A percentile compares a stretch with the other conserved stretches of the same genome.
Conservation (phyloP, 2,888 invertebrate species). For the Homarus gammarus region DNA sequence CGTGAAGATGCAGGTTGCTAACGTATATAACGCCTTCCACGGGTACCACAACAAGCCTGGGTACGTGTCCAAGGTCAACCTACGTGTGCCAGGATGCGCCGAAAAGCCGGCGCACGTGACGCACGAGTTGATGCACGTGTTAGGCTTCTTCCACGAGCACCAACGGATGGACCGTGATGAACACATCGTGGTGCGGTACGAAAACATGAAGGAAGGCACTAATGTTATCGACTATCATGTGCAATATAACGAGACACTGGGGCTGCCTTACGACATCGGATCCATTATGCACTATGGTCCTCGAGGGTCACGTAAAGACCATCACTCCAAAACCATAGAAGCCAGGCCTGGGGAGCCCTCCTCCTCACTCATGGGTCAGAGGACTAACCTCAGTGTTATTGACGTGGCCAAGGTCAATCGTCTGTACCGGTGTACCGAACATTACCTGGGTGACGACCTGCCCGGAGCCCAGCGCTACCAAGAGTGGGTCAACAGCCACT, state of each 20-base stretch:
- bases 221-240: no score
- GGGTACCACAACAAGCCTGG: neutral
- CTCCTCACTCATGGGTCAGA: slow-evolving; percentile 73
- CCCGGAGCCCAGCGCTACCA: neutral
- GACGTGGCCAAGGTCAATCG: slow-evolving; percentile 76
- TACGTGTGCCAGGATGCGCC: slow-evolving; percentile 15
- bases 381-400: slow-evolving; percentile 62
- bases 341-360: neutral
- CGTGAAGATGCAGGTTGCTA: no score
- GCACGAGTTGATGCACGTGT: slow-evolving; percentile 35
- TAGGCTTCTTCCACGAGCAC: slow-evolving; percentile 36
- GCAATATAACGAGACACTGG: neutral
- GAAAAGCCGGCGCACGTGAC: neutral
- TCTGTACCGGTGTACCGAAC: slow-evolving; percentile 48
- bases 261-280: slow-evolving; percentile 20
- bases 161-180: slow-evolving; percentile 1
- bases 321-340: neutral
- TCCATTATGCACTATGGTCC: slow-evolving; percentile 22
- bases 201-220: no score
- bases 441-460: slow-evolving; percentile 14
- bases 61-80: neutral
- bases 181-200: neutral
- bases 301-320: neutral
- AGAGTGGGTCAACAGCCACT: no score
- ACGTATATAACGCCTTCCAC: neutral